A percentile compares a stretch with the other conserved stretches of the same genome.
Evolutionary conservation across 1,140 invertebrate species (phyloP).

Genomic region (Polyergus mexicanus): DNA sequence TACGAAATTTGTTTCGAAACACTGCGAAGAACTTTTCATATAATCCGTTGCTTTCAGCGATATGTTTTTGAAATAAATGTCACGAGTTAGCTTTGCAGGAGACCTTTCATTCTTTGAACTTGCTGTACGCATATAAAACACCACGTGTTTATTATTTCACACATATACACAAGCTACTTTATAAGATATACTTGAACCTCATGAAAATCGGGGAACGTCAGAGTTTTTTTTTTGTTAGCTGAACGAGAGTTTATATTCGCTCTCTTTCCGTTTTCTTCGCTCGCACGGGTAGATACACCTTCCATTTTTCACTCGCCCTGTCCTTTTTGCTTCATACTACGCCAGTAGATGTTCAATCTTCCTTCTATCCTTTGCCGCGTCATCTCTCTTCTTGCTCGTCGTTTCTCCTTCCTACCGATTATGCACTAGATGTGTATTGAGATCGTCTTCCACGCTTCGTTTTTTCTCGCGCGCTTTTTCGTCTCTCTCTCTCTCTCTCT

Average conservation of each 20-base stretch:
- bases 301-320: slow-evolving; percentile 54
- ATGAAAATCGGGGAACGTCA: slow-evolving; percentile 39
- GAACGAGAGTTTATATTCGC: slow-evolving; percentile 25
- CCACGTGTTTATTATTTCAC: slow-evolving; percentile 15
- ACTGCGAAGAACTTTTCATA: slow-evolving; percentile 1
- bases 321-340: slow-evolving; percentile 50
- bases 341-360: slow-evolving; percentile 60
- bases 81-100: slow-evolving; percentile 2
- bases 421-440: slow-evolving; percentile 44
- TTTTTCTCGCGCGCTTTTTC: slow-evolving; percentile 13
- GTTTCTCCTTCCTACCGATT: slow-evolving; percentile 51
- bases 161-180: slow-evolving; percentile 13
- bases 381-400: slow-evolving; percentile 45
- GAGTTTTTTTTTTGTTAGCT: slow-evolving; percentile 15
- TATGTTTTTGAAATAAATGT: slow-evolving; percentile 36
- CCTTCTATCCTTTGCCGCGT: slow-evolving; percentile 4
- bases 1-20: slow-evolving; percentile 17
- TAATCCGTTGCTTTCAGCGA: slow-evolving; percentile 16
- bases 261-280: slow-evolving; percentile 42
- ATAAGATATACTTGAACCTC: slow-evolving; percentile 30
- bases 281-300: slow-evolving; percentile 35
- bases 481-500: slow-evolving; percentile 10
- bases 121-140: neutral
- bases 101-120: slow-evolving; percentile 18
- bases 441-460: slow-evolving; percentile 54